These are phyloP conservation scores for Hydrolagus colliei DNA, from an alignment of 2,797 vertebrate species.

Conservation along the genomic window DNA sequence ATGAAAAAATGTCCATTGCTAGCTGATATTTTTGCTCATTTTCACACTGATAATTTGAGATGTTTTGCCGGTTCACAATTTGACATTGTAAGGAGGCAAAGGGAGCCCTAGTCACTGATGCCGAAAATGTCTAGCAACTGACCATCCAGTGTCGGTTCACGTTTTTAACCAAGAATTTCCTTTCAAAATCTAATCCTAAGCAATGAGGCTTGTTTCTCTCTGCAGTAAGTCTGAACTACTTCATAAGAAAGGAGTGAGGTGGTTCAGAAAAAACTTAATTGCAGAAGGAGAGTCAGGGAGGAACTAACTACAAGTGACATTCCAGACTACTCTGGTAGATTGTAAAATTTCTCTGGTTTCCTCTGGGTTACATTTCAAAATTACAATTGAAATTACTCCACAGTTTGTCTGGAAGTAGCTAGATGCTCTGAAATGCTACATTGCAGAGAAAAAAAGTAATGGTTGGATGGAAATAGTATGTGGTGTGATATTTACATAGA, in stretches of 20 bases:
- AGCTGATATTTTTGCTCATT: too few relatives aligned
- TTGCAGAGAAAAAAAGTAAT: not conserved
- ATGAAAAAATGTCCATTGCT: too few relatives aligned
- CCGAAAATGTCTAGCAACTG: too few relatives aligned
- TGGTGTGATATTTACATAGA: too few relatives aligned
- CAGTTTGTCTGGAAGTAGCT: slow-evolving; percentile 13
- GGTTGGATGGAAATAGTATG: too few relatives aligned
- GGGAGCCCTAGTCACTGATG: too few relatives aligned
- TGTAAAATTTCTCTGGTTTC: not conserved
- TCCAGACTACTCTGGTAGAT: slow-evolving; percentile 34
- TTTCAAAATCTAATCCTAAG: not conserved
- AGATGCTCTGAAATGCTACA: not conserved
- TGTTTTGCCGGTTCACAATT: too few relatives aligned
- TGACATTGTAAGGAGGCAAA: too few relatives aligned
- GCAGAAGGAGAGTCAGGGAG: slow-evolving; percentile 31
- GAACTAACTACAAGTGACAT: slow-evolving; percentile 24
- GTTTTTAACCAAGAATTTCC: not conserved
- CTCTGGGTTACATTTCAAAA: not conserved
- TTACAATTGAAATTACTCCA: not conserved
- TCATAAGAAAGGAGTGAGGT: slow-evolving; percentile 37
- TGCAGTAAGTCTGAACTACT: slow-evolving; percentile 30
- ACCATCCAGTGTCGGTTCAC: not conserved
- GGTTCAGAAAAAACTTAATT: slow-evolving; percentile 33
- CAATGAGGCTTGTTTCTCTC: not conserved
- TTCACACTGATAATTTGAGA: too few relatives aligned